Evolutionary conservation across 1,140 invertebrate genomes (phyloP), one percentile per base, ranked within the genome.

Genomic region (Lepidotrigona ventralis): DNA sequence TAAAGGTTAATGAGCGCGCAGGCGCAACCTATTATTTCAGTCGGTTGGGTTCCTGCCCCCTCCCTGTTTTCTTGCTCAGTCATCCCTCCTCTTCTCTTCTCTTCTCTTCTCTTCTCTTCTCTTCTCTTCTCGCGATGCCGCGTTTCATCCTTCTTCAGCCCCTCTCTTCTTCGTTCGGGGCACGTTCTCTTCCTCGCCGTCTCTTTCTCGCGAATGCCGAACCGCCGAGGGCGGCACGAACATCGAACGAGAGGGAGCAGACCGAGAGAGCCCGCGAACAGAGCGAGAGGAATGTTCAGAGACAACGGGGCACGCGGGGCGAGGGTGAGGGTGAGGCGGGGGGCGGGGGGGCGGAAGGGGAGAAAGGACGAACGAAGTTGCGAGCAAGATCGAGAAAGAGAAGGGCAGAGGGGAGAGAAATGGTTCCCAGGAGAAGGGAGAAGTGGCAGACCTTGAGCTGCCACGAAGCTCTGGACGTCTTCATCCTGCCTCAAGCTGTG

Each of bases 401-500:
- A 46, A 6, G 39, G 29, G 15, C 51, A 51, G 60, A 77, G 8
- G 46, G 63, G 23, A 68, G 19, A 60, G 56, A 75, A 71, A 58
- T 79, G 78, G 79, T 77, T 89, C 78, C 63, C 60, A 86, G 81
- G 88, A 88, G 89, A 90, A 90, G 92, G 92, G 92, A 91, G 86
- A 94, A 94, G 92, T 91, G 91, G 94, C 91, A 94, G 94, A 94
- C 93, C 94, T 94, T 94, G 94, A 94, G 94, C 93, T 94, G 93
- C 94, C 94, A 94, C 89, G 85, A 90, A 90, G 89, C 90, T 89
- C 90, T 91, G 92, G 92, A 94, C 93, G 91, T 94, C 94, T 94
- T 94, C 94, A 94, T 94, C 92, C 92, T 92, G 92, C 92, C 93
- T 88, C 88, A 82, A 93, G 91, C 90, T 89, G 88, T 83, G 90